Evolutionary conservation across 1,140 invertebrate species (phyloP), one percentile per base, ranked within the genome.

Genomic region (Panagrolaimus sp.): DNA sequence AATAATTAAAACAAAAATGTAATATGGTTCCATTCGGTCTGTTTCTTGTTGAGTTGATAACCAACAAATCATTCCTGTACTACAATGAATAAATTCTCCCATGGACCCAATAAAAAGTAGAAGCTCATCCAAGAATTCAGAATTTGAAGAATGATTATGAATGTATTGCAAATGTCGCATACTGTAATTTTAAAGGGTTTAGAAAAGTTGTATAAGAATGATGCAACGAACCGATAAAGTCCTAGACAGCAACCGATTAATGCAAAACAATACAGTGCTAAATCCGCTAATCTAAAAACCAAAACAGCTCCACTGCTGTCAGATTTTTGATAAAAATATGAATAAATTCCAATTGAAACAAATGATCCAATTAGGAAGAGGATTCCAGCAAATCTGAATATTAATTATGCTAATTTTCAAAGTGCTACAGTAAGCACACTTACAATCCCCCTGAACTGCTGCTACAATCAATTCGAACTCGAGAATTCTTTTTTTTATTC

Each of bases 41-140:
- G 14, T 26, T 8, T 46, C 65, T 47, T 47, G 28, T 38, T 70
- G 48, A 26, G 46, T 47, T 15, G 26, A 17, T 14, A 75, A 47
- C 48, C 68, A 75, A n/a, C 66, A 48, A 15, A 71, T 63, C 7
- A 73, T 75, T 46, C 68, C 67, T 14, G 72, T 58, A n/a, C 67
- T 45, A 46, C 75, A 79, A 44, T 77, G 78, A 38, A 83, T 69
- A 15, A 82, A 62, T 68, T 82, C 80, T 1, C 80, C 80, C 44
- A 83, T 71, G 12, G 83, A 55, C 1, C 80, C 80, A 62, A 82
- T 82, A 28, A 82, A 70, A 6, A 82, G 71, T 43, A 82, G 63
- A 65, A 82, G 80, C 48, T 82, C 80, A 45, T 82, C 80, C 24
- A 82, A 68, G 32, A 83, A 79, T 66, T 82, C 80, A 2, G 75